Percentiles rank a stretch among this genome's conserved stretches.
These are phyloP conservation scores for Sinocyclocheilus anshuiensis DNA, from an alignment of 2,113 vertebrate genomes.

Conservation along the genomic window DNA sequence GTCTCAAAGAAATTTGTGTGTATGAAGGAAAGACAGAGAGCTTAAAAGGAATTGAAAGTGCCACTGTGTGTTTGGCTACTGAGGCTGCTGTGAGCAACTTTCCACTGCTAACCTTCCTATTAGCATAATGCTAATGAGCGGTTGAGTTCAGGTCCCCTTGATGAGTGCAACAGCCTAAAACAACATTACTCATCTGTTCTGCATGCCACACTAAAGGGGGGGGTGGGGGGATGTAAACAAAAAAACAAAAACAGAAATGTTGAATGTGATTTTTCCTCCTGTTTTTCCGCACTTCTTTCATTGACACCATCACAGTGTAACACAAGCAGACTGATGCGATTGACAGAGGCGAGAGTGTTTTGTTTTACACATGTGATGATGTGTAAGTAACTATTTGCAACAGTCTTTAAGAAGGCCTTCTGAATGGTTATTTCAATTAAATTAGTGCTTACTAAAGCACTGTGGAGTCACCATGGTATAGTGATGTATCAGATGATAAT, in stretches of 20 bases:
- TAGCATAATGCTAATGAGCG: slow-evolving; percentile 31
- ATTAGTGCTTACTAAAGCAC: background rate
- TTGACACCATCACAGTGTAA: background rate
- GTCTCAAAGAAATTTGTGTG: background rate
- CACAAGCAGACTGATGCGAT: background rate
- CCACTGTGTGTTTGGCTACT: background rate
- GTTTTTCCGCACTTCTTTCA: background rate
- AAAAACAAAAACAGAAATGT: background rate
- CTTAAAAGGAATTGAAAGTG: background rate
- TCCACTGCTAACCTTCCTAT: slow-evolving; percentile 18
- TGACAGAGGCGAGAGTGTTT: background rate
- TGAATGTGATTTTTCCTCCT: background rate
- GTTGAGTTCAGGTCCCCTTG: slow-evolving; percentile 30
- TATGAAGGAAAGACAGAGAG: background rate
- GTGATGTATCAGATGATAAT: no score
- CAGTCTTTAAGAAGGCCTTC: background rate
- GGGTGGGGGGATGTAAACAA: background rate
- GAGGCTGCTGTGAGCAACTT: slow-evolving; percentile 10
- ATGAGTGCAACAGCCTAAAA: slow-evolving; percentile 25
- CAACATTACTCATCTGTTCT: slow-evolving; percentile 24
- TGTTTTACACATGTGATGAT: background rate
- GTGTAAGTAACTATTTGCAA: background rate
- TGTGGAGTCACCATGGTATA: background rate
- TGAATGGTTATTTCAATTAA: background rate
- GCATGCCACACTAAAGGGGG: background rate